These are phyloP conservation scores for Lophotriccus pileatus DNA, from an alignment of 2,797 vertebrate species.

Conservation along the genomic window DNA sequence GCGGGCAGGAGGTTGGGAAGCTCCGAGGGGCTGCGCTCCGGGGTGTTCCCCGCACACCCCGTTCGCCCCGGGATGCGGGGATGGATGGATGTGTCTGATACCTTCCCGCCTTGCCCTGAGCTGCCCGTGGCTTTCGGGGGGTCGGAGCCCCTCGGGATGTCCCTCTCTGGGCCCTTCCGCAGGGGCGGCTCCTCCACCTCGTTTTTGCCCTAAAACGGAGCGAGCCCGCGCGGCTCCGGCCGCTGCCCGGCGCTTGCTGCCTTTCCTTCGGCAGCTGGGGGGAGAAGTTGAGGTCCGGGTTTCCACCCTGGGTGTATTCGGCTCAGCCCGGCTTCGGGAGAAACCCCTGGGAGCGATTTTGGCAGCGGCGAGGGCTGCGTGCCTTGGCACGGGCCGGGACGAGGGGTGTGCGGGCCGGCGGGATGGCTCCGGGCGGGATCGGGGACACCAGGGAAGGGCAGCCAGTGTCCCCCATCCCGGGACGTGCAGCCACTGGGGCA, in stretches of 20 bases:
- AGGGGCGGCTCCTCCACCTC: background rate
- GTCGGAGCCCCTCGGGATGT: background rate
- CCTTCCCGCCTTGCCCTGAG: background rate
- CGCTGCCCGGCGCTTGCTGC: background rate
- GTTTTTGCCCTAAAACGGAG: background rate
- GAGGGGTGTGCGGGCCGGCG: rapidly evolving
- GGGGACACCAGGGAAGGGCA: rapidly evolving
- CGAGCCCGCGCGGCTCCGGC: background rate
- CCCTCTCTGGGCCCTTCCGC: background rate
- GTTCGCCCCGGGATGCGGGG: background rate
- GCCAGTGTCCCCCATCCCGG: background rate
- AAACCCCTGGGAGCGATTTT: background rate
- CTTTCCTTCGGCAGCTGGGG: background rate
- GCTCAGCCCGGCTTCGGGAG: background rate
- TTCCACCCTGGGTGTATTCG: background rate
- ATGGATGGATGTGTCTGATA: background rate
- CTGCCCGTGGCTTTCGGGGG: rapidly evolving
- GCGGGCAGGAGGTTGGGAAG: background rate
- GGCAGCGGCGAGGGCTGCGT: background rate
- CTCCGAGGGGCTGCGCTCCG: background rate
- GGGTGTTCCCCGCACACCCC: background rate
- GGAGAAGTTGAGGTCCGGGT: background rate
- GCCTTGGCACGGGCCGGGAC: background rate
- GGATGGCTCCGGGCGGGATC: rapidly evolving
- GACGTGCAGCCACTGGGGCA: background rate